phyloP scores from a whole-genome alignment of 2,113 vertebrate genomes.

The Rhodinocichla rosea region DNA sequence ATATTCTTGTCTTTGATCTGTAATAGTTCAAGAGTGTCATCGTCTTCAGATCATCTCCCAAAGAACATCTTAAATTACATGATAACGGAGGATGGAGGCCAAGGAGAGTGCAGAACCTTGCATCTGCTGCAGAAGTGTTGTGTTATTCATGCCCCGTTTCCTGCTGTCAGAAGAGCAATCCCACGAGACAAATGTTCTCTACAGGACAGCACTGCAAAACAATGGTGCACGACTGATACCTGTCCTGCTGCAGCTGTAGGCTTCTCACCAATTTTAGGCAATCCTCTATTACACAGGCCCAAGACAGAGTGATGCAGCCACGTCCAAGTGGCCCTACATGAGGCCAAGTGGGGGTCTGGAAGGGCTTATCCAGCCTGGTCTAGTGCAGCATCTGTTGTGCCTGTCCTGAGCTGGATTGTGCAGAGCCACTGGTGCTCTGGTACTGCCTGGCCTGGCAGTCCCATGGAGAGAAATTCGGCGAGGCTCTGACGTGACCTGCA shows the following conservation, averaged over 20 bases:
- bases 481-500: not conserved
- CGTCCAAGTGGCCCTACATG: not conserved
- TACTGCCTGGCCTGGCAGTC: not conserved
- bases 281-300: not conserved
- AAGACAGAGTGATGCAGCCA: not conserved
- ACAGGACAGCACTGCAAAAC: not conserved
- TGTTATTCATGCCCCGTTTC: not conserved
- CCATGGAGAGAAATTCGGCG: not conserved
- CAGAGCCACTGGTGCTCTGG: not conserved
- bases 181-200: not conserved
- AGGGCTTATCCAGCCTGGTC: not conserved
- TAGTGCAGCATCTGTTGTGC: not conserved
- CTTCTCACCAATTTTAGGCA: not conserved
- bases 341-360: not conserved
- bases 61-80: not conserved
- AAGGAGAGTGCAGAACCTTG: not conserved
- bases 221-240: not conserved
- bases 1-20: not conserved
- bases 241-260: not conserved
- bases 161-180: not conserved
- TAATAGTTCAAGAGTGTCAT: not conserved
- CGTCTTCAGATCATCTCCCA: not conserved
- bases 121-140: not conserved
- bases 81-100: not conserved
- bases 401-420: not conserved